Conservation (phyloP, 37 sponge, comb jelly and placozoan species). For the Lycopodina hypogea region DNA sequence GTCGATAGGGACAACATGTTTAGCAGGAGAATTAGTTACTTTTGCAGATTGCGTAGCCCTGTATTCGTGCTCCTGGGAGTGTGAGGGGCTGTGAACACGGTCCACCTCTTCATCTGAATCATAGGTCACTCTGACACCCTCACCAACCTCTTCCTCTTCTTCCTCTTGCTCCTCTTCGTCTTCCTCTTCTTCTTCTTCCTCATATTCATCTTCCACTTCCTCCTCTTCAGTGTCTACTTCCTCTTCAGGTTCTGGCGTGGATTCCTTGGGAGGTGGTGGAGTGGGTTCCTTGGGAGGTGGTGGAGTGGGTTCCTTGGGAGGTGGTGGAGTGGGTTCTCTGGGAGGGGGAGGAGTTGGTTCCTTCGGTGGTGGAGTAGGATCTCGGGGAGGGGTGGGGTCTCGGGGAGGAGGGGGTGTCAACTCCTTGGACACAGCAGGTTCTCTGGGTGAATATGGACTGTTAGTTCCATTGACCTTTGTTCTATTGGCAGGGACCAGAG, state of each 20-base stretch:
- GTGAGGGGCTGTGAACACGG: not conserved
- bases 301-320: conserved; percentile 27
- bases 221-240: conserved; percentile 35
- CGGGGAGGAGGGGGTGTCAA: conserved; percentile 26
- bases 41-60: not conserved
- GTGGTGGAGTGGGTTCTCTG: conserved; percentile 32
- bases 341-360: conserved; percentile 37
- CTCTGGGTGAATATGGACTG: conserved; percentile 29
- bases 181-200: conserved; percentile 16
- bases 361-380: conserved; percentile 19
- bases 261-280: conserved; percentile 42
- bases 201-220: conserved; percentile 13
- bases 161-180: conserved; percentile 34
- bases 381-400: conserved; percentile 25
- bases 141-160: conserved; percentile 3
- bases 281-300: conserved; percentile 20
- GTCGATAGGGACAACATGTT: not conserved
- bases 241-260: conserved; percentile 40
- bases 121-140: conserved; percentile 5
- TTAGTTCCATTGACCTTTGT: conserved; percentile 19
- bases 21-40: not conserved
- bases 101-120: not conserved
- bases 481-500: conserved; percentile 2
- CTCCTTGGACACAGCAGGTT: conserved; percentile 16
- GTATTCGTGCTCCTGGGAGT: not conserved